Evolutionary conservation across 2,797 vertebrate species (phyloP).

Genomic region (Oryzias dopingdopingensis): DNA sequence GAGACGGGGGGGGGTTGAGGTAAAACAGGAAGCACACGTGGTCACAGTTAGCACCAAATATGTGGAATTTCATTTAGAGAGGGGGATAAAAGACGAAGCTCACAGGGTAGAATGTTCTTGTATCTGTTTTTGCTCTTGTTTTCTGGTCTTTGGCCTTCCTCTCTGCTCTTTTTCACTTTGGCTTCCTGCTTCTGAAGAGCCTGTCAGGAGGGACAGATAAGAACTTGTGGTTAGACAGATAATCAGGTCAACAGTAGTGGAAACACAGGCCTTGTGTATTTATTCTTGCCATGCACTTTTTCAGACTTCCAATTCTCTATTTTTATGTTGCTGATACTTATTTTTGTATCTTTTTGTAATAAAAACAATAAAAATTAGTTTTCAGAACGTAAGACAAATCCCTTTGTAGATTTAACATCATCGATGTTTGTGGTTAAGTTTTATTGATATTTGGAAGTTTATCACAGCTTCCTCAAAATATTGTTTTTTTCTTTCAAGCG

Average conservation of each 20-base stretch:
- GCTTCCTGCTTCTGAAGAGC: conserved; percentile 91
- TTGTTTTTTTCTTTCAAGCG: no score
- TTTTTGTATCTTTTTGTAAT: no score
- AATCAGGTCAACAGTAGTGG: neutral
- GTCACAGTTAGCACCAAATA: neutral
- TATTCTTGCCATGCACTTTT: neutral
- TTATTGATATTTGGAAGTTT: no score
- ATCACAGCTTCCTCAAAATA: no score
- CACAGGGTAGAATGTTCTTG: conserved; percentile 98
- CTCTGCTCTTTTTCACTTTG: conserved; percentile 89
- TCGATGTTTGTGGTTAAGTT: no score
- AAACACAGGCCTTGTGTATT: neutral
- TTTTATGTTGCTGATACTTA: no score
- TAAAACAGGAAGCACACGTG: neutral
- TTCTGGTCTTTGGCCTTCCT: conserved; percentile 93
- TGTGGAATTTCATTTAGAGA: neutral
- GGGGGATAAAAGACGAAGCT: conserved; percentile 49
- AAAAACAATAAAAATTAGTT: no score
- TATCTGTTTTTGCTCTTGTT: conserved; percentile 98
- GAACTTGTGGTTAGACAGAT: neutral
- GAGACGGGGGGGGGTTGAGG: conserved; percentile 15
- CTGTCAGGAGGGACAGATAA: conserved; percentile 58
- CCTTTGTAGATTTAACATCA: no score
- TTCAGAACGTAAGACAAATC: no score
- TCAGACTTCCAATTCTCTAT: no score